A percentile compares a stretch with the other conserved stretches of the same genome.
Evolutionary conservation across 2,888 invertebrate species (phyloP).

Genomic region (Dasypolia templi): DNA sequence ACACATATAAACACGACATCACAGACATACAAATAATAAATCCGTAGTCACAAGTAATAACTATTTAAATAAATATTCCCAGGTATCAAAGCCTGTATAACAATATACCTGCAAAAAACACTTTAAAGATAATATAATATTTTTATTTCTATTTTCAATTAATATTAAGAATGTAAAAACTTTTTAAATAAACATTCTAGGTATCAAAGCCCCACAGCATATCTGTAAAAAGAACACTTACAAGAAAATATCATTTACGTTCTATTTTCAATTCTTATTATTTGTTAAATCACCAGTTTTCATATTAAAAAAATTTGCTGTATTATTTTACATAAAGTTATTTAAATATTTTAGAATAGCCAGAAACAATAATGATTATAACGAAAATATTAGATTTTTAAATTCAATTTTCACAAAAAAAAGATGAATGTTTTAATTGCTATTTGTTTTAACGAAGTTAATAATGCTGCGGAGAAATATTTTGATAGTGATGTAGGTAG

Average conservation of each 20-base stretch:
- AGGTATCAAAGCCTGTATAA: neutral
- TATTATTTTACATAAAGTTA: neutral
- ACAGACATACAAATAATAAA: too few relatives aligned
- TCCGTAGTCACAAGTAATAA: too few relatives aligned
- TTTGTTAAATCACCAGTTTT: neutral
- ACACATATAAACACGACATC: too few relatives aligned
- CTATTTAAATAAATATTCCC: neutral
- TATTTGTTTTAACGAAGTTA: neutral
- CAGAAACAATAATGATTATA: neutral
- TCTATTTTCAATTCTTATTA: constrained; percentile 1
- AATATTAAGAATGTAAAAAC: neutral
- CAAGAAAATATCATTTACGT: neutral
- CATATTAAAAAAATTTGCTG: neutral
- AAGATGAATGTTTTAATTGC: neutral
- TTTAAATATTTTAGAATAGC: neutral
- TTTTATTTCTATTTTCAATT: neutral
- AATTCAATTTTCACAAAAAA: neutral
- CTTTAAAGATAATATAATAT: neutral
- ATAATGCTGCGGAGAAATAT: neutral
- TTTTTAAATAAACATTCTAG: neutral
- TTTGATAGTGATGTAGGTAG: neutral
- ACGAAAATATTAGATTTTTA: constrained; percentile 8
- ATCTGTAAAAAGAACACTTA: neutral
- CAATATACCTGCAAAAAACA: neutral
- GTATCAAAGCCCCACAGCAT: neutral